A percentile compares a stretch with the other conserved stretches of the same genome.
Evolutionary conservation across 2,888 invertebrate genomes (phyloP).

Genomic region (Morpho helenor): DNA sequence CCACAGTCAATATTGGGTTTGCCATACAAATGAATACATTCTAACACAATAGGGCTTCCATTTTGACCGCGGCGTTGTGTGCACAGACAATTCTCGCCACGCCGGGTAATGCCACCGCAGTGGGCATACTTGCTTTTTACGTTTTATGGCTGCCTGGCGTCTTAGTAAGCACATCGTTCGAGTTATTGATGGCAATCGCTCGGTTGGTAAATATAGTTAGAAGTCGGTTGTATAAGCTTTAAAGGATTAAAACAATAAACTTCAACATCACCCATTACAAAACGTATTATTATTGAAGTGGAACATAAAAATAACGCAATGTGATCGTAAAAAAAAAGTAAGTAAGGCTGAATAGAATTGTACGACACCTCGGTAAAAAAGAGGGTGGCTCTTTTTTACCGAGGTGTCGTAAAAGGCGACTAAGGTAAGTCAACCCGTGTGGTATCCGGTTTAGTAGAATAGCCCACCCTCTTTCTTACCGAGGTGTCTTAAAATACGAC

Average conservation of each 20-base stretch:
- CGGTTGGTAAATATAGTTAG: slow-evolving; percentile 10
- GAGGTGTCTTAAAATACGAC: too few species aligned
- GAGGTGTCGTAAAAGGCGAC: too few species aligned
- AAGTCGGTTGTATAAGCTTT: slow-evolving; percentile 1
- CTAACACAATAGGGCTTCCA: slow-evolving; percentile 73
- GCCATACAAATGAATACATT: slow-evolving; percentile 77
- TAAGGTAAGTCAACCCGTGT: too few species aligned
- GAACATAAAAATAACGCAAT: too few species aligned
- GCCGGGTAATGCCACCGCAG: slow-evolving; percentile 60
- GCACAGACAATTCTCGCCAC: slow-evolving; percentile 67
- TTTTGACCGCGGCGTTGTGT: slow-evolving; percentile 72
- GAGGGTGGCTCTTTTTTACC: too few species aligned
- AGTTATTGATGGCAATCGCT: slow-evolving; percentile 22
- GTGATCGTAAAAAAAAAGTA: too few species aligned
- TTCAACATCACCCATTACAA: not conserved
- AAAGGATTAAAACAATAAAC: too few species aligned
- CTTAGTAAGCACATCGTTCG: slow-evolving; percentile 29
- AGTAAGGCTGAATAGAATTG: too few species aligned
- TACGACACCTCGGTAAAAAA: too few species aligned
- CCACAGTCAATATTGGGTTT: slow-evolving; percentile 69
- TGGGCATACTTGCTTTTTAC: slow-evolving; percentile 40
- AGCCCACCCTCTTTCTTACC: too few species aligned
- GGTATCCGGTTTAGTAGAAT: too few species aligned
- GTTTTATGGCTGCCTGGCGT: slow-evolving; percentile 41
- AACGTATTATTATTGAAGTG: not conserved